Evolutionary conservation across 2,113 vertebrate genomes (phyloP), one percentile per base, ranked within the genome.

Genomic region (Gambusia affinis): DNA sequence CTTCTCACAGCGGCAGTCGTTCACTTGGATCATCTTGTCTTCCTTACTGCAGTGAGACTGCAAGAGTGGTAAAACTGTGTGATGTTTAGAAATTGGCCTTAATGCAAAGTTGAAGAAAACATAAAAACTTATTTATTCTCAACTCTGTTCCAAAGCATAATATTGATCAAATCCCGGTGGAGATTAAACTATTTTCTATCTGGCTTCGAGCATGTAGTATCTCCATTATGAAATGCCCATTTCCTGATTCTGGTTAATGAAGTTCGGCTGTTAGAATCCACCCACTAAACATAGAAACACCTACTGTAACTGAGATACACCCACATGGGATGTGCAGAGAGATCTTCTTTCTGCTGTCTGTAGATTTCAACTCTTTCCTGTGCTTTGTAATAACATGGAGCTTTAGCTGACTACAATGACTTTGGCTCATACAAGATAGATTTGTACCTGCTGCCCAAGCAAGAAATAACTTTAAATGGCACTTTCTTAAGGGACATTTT

Each of bases 401-500:
- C 47, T 8, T 51, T 1, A 51, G 47, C 47, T 51, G 47, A 51
- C 47, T 5, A 6, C 5, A 42, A 15, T 14, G 19, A 51, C 15
- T 54, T 19, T 47, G 44, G 22, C 51, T 54, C 51, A 54, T 2
- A 54, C 22, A 1, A 54, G 51, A 54, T 24, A 54, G 22, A 94
- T 96, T 97, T 95, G 96, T 95, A 96, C 93, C 95, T 81, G 81
- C 87, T 92, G 94, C 94, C 93, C 94, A 92, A 85, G 76, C 77
- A 95, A 93, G 94, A 93, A 94, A 93, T 95, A 94, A 95, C 94
- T 95, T 95, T 68, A 87, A 96, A 95, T 95, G 95, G 95, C 96
- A 96, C 95, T 95, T 86, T 80, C 87, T 94, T 95, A 95, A 82
- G 94, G 95, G 95, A 96, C 95, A 94, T 87, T 94, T 94, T 96